A percentile compares a stretch with the other conserved stretches of the same genome.
Evolutionary conservation across 2,888 invertebrate species (phyloP).

Genomic region (Leptinotarsa haldemani): DNA sequence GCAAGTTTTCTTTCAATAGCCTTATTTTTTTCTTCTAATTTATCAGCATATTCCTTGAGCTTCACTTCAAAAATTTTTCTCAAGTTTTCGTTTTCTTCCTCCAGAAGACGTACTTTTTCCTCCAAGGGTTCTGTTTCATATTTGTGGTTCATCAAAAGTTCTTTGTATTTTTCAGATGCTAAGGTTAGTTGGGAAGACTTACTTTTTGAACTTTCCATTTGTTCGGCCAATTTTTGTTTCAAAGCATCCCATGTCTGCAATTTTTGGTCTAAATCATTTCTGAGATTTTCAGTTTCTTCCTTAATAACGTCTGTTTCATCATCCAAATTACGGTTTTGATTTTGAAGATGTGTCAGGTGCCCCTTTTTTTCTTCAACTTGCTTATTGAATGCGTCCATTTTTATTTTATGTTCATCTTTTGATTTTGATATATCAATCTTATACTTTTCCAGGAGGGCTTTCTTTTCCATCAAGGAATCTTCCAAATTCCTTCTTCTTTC

Average conservation of each 20-base stretch:
- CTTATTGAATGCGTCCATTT: neutral
- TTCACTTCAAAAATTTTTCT: neutral
- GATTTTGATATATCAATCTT: neutral
- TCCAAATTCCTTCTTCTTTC: neutral
- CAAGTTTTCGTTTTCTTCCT: slow-evolving; percentile 8
- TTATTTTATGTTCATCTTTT: neutral
- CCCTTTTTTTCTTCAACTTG: neutral
- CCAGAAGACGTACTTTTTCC: neutral
- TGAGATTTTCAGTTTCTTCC: slow-evolving; percentile 8
- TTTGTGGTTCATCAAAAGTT: neutral
- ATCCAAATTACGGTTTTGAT: neutral
- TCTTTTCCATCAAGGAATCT: neutral
- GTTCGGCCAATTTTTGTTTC: neutral
- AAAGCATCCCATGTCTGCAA: neutral
- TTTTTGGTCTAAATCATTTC: neutral
- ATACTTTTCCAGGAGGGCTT: neutral
- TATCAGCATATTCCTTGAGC: slow-evolving; percentile 11
- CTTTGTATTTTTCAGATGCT: neutral
- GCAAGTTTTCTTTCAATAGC: neutral
- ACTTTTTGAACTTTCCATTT: neutral
- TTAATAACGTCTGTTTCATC: neutral
- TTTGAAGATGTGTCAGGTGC: neutral
- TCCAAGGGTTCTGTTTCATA: neutral
- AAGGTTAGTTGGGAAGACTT: neutral
- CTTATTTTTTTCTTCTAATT: slow-evolving; percentile 18